Evolutionary conservation across 2,113 vertebrate genomes (phyloP).

Genomic region (Vombatus ursinus): DNA sequence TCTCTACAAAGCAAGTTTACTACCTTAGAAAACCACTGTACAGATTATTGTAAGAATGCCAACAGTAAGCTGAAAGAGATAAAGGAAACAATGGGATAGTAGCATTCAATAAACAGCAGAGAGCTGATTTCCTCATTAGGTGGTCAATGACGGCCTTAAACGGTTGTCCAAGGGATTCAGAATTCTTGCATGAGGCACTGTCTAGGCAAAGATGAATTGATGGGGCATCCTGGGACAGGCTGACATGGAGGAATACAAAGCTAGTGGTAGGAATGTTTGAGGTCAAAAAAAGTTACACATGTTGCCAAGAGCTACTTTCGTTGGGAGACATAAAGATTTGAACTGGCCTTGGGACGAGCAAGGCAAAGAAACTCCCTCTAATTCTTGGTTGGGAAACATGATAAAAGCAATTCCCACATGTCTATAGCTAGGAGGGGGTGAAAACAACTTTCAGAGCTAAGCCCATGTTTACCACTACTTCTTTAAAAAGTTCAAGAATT

Average conservation of each 20-base stretch:
- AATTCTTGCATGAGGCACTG: conserved; percentile 1
- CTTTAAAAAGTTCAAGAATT: conserved; percentile 20
- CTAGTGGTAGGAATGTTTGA: conserved; percentile 21
- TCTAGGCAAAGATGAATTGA: conserved; percentile 25
- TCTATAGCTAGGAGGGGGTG: not conserved
- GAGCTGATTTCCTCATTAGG: not conserved
- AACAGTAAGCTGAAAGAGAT: conserved; percentile 20
- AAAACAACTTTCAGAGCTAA: conserved; percentile 36
- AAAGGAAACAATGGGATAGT: not conserved
- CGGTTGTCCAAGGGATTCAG: not conserved
- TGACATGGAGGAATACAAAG: conserved; percentile 18
- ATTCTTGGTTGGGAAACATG: conserved; percentile 13
- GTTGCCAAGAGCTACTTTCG: conserved; percentile 13
- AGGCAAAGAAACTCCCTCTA: conserved; percentile 8
- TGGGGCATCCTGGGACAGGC: not conserved
- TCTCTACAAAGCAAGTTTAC: not conserved
- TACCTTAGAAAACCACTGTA: not conserved
- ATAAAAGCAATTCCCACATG: conserved; percentile 12
- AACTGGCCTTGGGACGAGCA: conserved; percentile 21
- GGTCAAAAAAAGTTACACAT: not conserved
- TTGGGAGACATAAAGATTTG: conserved; percentile 11
- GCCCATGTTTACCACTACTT: conserved; percentile 21
- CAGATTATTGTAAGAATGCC: conserved; percentile 34
- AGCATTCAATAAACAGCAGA: not conserved
- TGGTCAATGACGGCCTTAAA: conserved; percentile 13